Evolutionary conservation across 1,140 invertebrate genomes (phyloP), one percentile per base, ranked within the genome.

Genomic region (Probaryconus sp.): DNA sequence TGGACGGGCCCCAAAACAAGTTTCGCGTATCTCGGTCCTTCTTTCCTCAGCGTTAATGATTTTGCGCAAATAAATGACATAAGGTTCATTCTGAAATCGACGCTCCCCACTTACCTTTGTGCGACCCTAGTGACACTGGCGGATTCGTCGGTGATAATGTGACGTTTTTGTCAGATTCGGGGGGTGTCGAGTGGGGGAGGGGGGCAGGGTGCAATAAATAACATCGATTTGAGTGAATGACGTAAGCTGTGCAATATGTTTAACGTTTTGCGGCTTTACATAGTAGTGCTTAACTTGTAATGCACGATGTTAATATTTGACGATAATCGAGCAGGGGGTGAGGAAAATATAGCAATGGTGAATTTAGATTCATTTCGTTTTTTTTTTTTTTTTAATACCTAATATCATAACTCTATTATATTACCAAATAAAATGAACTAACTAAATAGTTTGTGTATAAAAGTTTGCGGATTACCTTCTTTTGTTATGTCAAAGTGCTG

Each of bases 1-100:
- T 40, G 76, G 71, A 71, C 71, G 68, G 61, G 48, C 43, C 45
- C 43, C 53, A 61, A n/a, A 64, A 64, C 68, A 43, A 42, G 17
- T 9, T 31, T 21, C 26, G 11, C 16, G 14, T 43, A 5, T 21
- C 37, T 43, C 17, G 42, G 33, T 31, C 18, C 30, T 17, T 47
- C 30, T 61, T 30, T 47, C 13, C 43, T n/a, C 26, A 1, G 6
- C 26, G 33, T 28, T 56, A 64, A 64, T 64, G 51, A 71, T 58
- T 71, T 64, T 48, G 45, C 51, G 33, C 24, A 61, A 64, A 71
- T 48, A 56, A 63, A 56, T 33, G 31, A 38, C 9, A 28, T 60
- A 28, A 51, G 37, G 9, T 26, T 42, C 35, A 11, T 9, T 3
- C 7, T 28, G 33, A 40, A 13, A 1, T 21, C 47, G 21, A 7